Base-by-base conservation (phyloP, 2,888 invertebrate species). In the Augochlorella aurata region DNA sequence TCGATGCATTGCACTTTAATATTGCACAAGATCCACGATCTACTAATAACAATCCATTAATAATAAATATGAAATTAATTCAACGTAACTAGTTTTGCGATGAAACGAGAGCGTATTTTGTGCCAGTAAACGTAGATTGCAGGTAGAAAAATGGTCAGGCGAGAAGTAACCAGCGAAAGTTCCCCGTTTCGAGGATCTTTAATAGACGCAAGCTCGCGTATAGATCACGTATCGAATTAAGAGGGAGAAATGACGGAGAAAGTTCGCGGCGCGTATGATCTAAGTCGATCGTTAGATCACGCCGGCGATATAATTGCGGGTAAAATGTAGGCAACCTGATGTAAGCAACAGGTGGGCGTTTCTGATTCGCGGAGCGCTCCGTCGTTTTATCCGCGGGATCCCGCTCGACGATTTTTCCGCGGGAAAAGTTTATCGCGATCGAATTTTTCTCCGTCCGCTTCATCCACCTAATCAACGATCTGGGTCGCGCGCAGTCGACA, bases 301-400 rank as follows among this genome's bases (percentile, higher is more conserved):
- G 63, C 45, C 44, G 77, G 5, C 77, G 79, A 83, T 87, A 83
- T 85, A 87, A 83, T 85, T 78, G 77, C 67, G 77, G 80, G 72
- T 79, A 74, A 85, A 83, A 85, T 79, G 83, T 85, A 81, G 85
- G 84, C 82, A 81, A 81, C 79, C 83, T 79, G 85, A 84, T 82
- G 85, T 77, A 82, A 87, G 90, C 90, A 90, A 90, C 90, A 90
- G 89, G 90, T 90, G 87, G 90, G 88, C 88, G 90, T 89, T 87
- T 82, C 89, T 85, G 79, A 78, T 77, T 50, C 70, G 68, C 74
- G 74, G 58, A 12, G 9, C 16, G 5, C 73, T 76, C 70, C 61
- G 74, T 65, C 76, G 63, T 54, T 54, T 45, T 44, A 58, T 61
- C 61, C 61, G 29, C 29, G 58, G 21, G 54, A 54, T 54, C 21